Evolutionary conservation across 1,140 invertebrate genomes (phyloP), one percentile per base, ranked within the genome.

Genomic region (Philaenus spumarius): DNA sequence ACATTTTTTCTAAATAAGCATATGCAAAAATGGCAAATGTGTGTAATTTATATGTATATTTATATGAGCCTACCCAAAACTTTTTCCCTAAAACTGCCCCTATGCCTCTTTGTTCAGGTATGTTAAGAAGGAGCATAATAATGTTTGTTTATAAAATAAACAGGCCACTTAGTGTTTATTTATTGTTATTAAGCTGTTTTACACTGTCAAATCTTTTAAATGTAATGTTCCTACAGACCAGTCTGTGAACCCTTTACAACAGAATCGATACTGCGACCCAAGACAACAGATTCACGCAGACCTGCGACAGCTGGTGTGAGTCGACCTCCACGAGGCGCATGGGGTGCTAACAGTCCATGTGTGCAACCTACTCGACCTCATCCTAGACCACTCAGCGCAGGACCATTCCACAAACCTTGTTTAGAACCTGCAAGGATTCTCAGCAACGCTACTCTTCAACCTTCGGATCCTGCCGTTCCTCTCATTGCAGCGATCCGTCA

Each of bases 401-500:
- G 81, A 1, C 80, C 80, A 9, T 78, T 81, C 62, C 80, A 82
- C 35, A 70, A 76, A 22, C 76, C 78, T 2, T 63, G 74, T 6
- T 74, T 80, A 19, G 72, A 78, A 57, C 71, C 75, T 0, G 74
- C 69, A 9, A 72, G 75, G 24, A 69, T 80, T 22, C 66, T 78
- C 22, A 65, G 73, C 2, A 77, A 82, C 57, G 69, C 73, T 51
- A 70, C 68, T 37, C 72, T 82, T 24, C 61, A 70, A 20, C 70
- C 73, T 1, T 75, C 74, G 17, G 82, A 83, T 69, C 80, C 82
- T 0, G 82, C 81, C 0, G 75, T 82, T n/a, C 80, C 82, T 12
- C 69, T 85, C 5, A 84, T 84, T 53, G 72, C 75, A 34, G 80
- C 80, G 37, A 83, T 84, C 58, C 82, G 81, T 65, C 74, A 76